Evolutionary conservation across 2,113 vertebrate species (phyloP).

Genomic region (Gymnogyps californianus): DNA sequence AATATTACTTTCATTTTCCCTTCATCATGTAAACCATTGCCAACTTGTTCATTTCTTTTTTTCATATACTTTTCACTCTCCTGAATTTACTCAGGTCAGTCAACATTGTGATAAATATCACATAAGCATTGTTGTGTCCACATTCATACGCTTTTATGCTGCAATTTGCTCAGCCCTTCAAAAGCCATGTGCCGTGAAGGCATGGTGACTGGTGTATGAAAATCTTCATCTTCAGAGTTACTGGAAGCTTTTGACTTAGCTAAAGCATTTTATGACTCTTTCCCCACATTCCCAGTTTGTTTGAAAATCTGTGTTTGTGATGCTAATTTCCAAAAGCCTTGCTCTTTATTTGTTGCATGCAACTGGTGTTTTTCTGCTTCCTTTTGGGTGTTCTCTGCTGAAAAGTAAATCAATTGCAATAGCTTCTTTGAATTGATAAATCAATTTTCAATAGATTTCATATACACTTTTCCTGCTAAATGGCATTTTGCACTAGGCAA

Average conservation of each 20-base stretch:
- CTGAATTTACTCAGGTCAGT: not conserved
- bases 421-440: not conserved
- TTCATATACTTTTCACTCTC: not conserved
- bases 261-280: not conserved
- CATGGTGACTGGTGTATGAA: not conserved
- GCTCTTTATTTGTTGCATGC: not conserved
- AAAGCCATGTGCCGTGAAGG: not conserved
- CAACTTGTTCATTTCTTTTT: not conserved
- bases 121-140: not conserved
- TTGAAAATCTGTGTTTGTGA: not conserved
- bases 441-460: not conserved
- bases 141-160: not conserved
- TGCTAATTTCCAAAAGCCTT: not conserved
- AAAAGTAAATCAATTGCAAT: not conserved
- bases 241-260: not conserved
- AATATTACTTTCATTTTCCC: conserved; percentile 4
- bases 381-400: not conserved
- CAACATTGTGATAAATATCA: not conserved
- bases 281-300: not conserved
- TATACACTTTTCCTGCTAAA: not conserved
- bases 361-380: not conserved
- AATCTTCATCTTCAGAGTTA: not conserved
- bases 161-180: not conserved
- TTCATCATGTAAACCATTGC: not conserved
- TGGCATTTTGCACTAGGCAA: not conserved